Base-by-base conservation (phyloP, 1,140 invertebrate genomes). In the Lordiphosa mommai region DNA sequence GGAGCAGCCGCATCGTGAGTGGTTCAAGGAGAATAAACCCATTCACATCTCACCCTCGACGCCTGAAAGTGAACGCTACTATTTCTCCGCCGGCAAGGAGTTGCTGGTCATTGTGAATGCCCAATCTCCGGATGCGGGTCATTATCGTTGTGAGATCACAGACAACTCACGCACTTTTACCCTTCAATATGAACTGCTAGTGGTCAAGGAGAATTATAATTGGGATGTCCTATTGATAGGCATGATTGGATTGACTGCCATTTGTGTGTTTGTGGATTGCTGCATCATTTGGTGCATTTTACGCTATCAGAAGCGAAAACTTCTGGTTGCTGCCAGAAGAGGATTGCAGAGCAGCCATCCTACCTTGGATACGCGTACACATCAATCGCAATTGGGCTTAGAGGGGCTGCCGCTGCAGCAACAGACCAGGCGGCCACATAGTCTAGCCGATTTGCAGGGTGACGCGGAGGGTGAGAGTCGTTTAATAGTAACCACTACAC, bases 211-310 rank as follows among this genome's bases (percentile, higher is more conserved):
- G 52, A 87, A 88, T 60, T 87, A 90, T 10, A 76, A 72, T 38
- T 73, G 70, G 43, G 61, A 67, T 38, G 44, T 86, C 4, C 77
- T 90, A 1, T 94, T 96, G 76, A 92, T 95, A 34, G 95, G 95
- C 34, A 93, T 97, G 52, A 94, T 97, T 66, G 93, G 97, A 65
- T 96, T 98, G 50, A 94, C 95, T 2, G 94, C 97, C 0, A 95
- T 97, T 16, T 76, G 95, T 88, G 97, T 96, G 88, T 94, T 96
- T 27, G 95, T 98, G 10, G 92, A 93, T 3, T 97, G 96, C 2
- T 98, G 96, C 0, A 91, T 97, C 7, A 92, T 97, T 17, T 98
- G 96, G 96, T 95, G 97, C 7, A 93, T 96, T 4, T 94, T 98
- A 53, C 97, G 98, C 71, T 97, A 97, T 87, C 94, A 96, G 16